These are phyloP conservation scores for Callosobruchus maculatus DNA, from an alignment of 2,888 invertebrate genomes.

Conservation along the genomic window DNA sequence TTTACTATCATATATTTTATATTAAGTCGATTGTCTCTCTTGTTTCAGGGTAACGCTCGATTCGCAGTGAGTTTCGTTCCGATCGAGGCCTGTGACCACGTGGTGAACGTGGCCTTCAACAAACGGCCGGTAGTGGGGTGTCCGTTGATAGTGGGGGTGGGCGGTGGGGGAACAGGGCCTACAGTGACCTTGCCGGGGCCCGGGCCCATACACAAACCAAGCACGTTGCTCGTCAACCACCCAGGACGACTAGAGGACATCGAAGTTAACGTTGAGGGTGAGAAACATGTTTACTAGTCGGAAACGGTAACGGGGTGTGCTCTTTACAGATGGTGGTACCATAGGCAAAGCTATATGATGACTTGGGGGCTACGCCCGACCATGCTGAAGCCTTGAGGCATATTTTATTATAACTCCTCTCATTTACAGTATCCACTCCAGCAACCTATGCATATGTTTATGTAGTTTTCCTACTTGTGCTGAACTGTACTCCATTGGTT, in stretches of 20 bases:
- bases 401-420: too few species aligned
- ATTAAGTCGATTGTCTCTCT: not conserved
- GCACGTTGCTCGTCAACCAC: constrained; percentile 71
- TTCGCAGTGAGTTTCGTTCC: constrained; percentile 97
- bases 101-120: constrained; percentile 96
- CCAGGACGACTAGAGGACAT: constrained; percentile 87
- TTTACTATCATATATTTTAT: too few species aligned
- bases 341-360: too few species aligned
- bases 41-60: constrained; percentile 69
- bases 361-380: too few species aligned
- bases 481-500: too few species aligned
- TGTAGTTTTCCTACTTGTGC: too few species aligned
- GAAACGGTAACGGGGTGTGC: not conserved
- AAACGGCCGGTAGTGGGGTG: constrained; percentile 85
- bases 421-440: too few species aligned
- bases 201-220: constrained; percentile 67
- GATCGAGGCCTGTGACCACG: constrained; percentile 89
- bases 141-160: constrained; percentile 83
- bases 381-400: too few species aligned
- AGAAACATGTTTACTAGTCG: constrained; percentile 34
- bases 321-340: not conserved
- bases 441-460: too few species aligned
- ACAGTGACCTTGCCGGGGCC: constrained; percentile 70
- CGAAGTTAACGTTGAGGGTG: constrained; percentile 96
- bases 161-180: constrained; percentile 62